These are phyloP conservation scores for Apamea anceps DNA, from an alignment of 2,888 invertebrate genomes.

Conservation along the genomic window DNA sequence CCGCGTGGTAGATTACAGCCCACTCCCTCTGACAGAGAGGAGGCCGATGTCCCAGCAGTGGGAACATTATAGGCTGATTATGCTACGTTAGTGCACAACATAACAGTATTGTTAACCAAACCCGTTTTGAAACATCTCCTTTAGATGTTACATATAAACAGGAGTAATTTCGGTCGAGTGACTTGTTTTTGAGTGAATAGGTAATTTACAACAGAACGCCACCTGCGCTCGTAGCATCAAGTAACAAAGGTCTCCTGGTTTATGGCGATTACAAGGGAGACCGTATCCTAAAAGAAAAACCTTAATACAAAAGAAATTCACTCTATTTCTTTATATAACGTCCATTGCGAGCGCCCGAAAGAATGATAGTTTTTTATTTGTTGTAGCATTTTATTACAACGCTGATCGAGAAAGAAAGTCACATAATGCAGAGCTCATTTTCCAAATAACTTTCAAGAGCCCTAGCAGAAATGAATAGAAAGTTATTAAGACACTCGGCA, in stretches of 20 bases:
- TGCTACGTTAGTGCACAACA: too few species aligned
- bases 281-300: slow-evolving; percentile 63
- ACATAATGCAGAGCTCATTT: slow-evolving; percentile 27
- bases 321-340: slow-evolving; percentile 58
- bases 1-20: too few species aligned
- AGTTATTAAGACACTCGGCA: background rate
- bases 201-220: slow-evolving; percentile 69
- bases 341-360: slow-evolving; percentile 31
- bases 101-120: too few species aligned
- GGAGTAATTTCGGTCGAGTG: slow-evolving; percentile 58
- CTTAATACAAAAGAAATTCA: slow-evolving; percentile 68
- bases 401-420: slow-evolving; percentile 21
- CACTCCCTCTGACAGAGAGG: too few species aligned
- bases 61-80: too few species aligned
- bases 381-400: slow-evolving; percentile 42
- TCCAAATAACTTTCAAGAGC: slow-evolving; percentile 5
- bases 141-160: slow-evolving; percentile 44
- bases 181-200: slow-evolving; percentile 70
- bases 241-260: slow-evolving; percentile 65
- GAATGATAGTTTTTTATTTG: slow-evolving; percentile 45
- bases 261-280: slow-evolving; percentile 61
- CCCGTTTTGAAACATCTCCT: background rate
- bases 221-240: slow-evolving; percentile 67
- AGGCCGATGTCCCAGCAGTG: too few species aligned
- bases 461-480: background rate